A percentile compares a stretch with the other conserved stretches of the same genome.
Evolutionary conservation across 2,888 invertebrate genomes (phyloP).

Genomic region (Pelosia muscerda): DNA sequence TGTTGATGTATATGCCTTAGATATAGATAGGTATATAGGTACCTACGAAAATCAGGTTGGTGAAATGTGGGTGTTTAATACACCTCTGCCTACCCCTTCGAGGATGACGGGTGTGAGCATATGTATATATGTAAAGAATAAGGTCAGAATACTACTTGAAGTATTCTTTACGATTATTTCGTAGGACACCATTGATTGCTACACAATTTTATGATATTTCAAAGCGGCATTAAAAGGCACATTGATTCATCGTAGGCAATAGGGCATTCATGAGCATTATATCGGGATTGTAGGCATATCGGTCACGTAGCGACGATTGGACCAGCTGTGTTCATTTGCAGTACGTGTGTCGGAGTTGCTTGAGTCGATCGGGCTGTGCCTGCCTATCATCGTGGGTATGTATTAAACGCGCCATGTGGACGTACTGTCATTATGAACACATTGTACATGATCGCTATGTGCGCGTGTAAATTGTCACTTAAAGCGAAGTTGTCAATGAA

Average conservation of each 20-base stretch:
- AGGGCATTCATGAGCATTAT: conserved; percentile 42
- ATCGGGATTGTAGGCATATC: conserved; percentile 58
- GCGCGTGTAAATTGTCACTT: conserved; percentile 63
- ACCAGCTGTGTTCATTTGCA: conserved; percentile 70
- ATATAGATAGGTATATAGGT: neutral
- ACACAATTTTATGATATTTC: conserved; percentile 31
- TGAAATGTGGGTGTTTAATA: too few species aligned
- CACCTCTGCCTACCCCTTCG: too few species aligned
- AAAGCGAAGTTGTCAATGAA: conserved; percentile 42
- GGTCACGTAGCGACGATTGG: conserved; percentile 66
- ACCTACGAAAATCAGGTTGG: too few species aligned
- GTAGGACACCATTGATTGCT: neutral
- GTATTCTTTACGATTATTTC: neutral
- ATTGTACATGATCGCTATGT: conserved; percentile 58
- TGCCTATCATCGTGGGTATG: conserved; percentile 35
- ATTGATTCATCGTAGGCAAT: conserved; percentile 1
- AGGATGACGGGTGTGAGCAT: too few species aligned
- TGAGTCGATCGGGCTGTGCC: conserved; percentile 23
- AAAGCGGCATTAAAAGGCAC: conserved; percentile 20
- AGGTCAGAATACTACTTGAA: too few species aligned
- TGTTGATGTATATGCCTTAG: neutral
- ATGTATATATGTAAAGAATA: too few species aligned
- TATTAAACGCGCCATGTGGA: conserved; percentile 62
- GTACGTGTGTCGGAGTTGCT: conserved; percentile 65
- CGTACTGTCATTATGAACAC: conserved; percentile 57